Evolutionary conservation across 2,888 invertebrate genomes (phyloP).

Genomic region (Digitonthophagus gazella): DNA sequence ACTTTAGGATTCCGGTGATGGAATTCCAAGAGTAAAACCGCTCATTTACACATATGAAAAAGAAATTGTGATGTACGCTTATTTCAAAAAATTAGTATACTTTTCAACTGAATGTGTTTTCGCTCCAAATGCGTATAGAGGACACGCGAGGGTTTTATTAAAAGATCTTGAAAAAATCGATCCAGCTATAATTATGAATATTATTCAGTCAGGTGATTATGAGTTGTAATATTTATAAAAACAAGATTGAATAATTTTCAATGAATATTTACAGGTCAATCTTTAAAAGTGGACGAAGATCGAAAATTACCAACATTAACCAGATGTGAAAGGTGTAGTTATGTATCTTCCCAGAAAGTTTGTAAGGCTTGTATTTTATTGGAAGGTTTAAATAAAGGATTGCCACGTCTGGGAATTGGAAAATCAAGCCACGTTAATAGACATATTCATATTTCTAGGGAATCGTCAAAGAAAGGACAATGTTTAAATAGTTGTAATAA

Average conservation of each 20-base stretch:
- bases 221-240: not conserved
- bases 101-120: slow-evolving; percentile 99
- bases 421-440: slow-evolving; percentile 79
- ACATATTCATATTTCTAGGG: no score
- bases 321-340: slow-evolving; percentile 82
- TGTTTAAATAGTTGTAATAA: no score
- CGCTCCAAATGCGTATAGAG: slow-evolving; percentile 96
- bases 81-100: slow-evolving; percentile 92
- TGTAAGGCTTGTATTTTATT: slow-evolving; percentile 96
- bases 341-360: slow-evolving; percentile 86
- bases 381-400: slow-evolving; percentile 91
- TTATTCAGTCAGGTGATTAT: slow-evolving; percentile 77
- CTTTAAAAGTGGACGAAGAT: slow-evolving; percentile 76
- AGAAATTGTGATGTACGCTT: slow-evolving; percentile 99
- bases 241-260: slow-evolving; percentile 56
- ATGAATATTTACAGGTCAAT: slow-evolving; percentile 66
- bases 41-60: slow-evolving; percentile 98
- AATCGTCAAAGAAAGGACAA: no score
- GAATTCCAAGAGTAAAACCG: slow-evolving; percentile 91
- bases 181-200: slow-evolving; percentile 89
- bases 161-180: slow-evolving; percentile 95
- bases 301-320: slow-evolving; percentile 79
- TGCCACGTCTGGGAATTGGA: slow-evolving; percentile 87
- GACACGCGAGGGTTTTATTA: slow-evolving; percentile 83
- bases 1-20: slow-evolving; percentile 70